Base-by-base conservation (phyloP, 2,113 vertebrate species). In the Uropsilus gracilis region DNA sequence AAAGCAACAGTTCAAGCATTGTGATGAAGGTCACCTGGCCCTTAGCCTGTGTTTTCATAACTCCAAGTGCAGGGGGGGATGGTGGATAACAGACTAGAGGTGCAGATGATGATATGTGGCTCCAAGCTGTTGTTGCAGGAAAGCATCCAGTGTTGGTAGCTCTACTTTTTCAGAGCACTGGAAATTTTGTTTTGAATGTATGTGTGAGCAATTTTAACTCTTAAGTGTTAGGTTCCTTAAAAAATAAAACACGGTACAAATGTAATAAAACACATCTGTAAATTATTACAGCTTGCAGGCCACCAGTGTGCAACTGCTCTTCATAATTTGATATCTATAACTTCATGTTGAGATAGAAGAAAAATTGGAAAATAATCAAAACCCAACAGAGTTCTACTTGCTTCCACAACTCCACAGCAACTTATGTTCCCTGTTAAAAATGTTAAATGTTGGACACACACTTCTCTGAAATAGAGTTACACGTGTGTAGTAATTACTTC, bases 391-490 rank as follows among this genome's bases (percentile, higher is more conserved):
- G 22, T 30, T 61, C 12, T 61, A 61, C 24, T 78, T 37, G 77
- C 24, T 84, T 61, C 55, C 32, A 77, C 53, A 77, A 37, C 64
- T 46, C 48, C 20, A 53, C 2, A 39, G 44, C 50, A n/a, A 64
- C 53, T 75, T 28, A 72, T 10, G 28, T 46, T 59, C 57, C 37
- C 28, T 90, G 37, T 77, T 68, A 85, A 59, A 26, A 91, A 80
- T 68, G 42, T 84, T 12, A 55, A 55, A 55, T 55, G 53, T 55
- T 55, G 22, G 22, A 97, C 17, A 81, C 44, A 66, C 1, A 81
- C 50, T 64, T 93, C 53, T 95, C 71, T 2, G 0, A 95, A 97
- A 89, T 3, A 96, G 72, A 93, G 50, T 88, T 88, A 82, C 9
- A 72, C 0, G 34, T 13, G 34, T 26, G 64, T 42, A 82, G 42